Evolutionary conservation across 2,888 invertebrate species (phyloP), one percentile per base, ranked within the genome.

Genomic region (Drosophila picticornis): DNA sequence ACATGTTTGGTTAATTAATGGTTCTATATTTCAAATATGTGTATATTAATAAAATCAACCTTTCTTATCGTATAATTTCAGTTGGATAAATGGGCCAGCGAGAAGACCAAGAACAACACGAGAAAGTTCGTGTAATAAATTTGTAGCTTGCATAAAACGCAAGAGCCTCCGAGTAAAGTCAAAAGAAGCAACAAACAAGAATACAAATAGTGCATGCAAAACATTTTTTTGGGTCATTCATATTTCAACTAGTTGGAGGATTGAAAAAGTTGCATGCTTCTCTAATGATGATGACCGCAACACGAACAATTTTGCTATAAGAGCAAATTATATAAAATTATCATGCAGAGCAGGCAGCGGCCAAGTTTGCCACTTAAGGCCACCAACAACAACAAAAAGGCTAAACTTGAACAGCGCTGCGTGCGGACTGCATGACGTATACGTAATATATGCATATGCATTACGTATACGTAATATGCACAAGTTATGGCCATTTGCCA

Each of bases 271-370:
- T 40, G 16, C 48, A 57, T 29, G 36, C 25, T 19, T 48, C 52
- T 52, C 32, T 60, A 63, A 58, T 58, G 64, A 68, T 72, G 78
- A 78, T 76, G 80, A 75, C 75, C 68, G 59, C 67, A 79, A 75
- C 80, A 74, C 68, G 70, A 80, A 76, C 69, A 70, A 70, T 63
- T 67, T 63, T 72, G 79, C 72, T 67, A 71, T 67, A 68, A 77
- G 72, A 72, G 55, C 69, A 82, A 85, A 90, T 87, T 87, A 90
- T 81, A 90, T 87, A 78, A 90, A 90, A 87, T 87, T 90, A 88
- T 85, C 83, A 90, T 90, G 90, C 90, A 78, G 88, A 65, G 75
- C 79, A 83, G 77, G 83, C 88, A 79, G 72, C 77, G 65, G 59
- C 66, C 83, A 77, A 67, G 79, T 79, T 80, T 79, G 84, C 88